phyloP scores from a whole-genome alignment of 1,140 invertebrate species.

The Pemphigus obesinymphae region DNA sequence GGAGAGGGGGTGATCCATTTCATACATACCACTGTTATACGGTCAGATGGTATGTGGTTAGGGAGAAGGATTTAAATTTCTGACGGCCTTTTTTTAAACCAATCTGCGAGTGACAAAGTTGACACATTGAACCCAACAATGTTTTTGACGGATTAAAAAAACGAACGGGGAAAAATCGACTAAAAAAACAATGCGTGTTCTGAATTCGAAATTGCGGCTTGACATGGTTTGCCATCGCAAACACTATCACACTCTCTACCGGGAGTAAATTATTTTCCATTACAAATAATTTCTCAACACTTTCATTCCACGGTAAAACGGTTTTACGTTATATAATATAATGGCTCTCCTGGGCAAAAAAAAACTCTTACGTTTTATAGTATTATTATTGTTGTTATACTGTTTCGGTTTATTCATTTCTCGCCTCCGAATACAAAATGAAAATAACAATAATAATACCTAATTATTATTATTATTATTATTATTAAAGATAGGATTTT shows the following conservation, averaged over 20 bases:
- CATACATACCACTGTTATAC: too few relatives aligned
- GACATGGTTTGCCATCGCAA: not conserved
- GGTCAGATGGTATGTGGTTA: too few relatives aligned
- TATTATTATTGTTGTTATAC: not conserved
- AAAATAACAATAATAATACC: too few relatives aligned
- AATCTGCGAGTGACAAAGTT: not conserved
- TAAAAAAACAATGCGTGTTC: slow-evolving; percentile 6
- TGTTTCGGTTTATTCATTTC: not conserved
- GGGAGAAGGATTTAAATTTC: too few relatives aligned
- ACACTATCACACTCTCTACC: not conserved
- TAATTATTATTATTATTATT: too few relatives aligned
- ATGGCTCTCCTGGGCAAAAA: not conserved
- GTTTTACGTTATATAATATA: not conserved
- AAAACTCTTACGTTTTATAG: not conserved
- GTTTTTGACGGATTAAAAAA: slow-evolving; percentile 3
- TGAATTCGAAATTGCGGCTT: not conserved
- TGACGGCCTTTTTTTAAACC: not conserved
- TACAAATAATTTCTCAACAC: not conserved
- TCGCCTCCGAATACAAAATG: too few relatives aligned
- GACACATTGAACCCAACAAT: not conserved
- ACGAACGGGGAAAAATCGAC: not conserved
- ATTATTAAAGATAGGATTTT: too few relatives aligned
- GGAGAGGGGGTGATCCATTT: too few relatives aligned
- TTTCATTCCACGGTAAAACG: not conserved
- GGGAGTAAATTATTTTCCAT: slow-evolving; percentile 17